Conservation (phyloP, 1,140 invertebrate genomes). For the Atta cephalotes region DNA sequence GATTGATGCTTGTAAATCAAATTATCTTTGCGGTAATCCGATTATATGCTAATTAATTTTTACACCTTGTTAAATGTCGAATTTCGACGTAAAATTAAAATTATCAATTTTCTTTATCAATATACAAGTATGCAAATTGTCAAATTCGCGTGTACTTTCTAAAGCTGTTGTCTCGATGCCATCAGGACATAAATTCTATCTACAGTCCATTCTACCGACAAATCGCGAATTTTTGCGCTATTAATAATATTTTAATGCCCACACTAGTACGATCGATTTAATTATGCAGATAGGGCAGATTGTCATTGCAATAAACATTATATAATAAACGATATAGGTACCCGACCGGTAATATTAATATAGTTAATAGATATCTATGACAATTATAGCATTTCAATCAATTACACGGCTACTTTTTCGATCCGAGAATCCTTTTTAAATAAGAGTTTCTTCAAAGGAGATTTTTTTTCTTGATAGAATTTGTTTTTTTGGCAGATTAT, state of each 20-base stretch:
- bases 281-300: background rate
- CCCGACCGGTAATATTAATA: background rate
- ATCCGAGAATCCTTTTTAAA: background rate
- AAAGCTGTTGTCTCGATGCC: background rate
- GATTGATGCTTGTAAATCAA: background rate
- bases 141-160: background rate
- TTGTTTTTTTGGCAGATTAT: background rate
- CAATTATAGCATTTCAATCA: conserved; percentile 4
- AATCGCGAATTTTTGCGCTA: background rate
- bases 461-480: background rate
- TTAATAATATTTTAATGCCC: background rate
- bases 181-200: background rate
- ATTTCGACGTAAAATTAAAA: conserved; percentile 34
- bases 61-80: background rate
- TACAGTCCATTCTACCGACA: background rate
- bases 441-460: background rate
- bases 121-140: conserved; percentile 36
- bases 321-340: background rate
- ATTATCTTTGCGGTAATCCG: background rate
- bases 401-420: background rate
- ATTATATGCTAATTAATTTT: conserved; percentile 10
- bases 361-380: conserved; percentile 6
- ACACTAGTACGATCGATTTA: background rate
- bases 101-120: conserved; percentile 19
- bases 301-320: background rate